phyloP scores from a whole-genome alignment of 2,888 invertebrate genomes.

The Cataglyphis rosenhaueri region DNA sequence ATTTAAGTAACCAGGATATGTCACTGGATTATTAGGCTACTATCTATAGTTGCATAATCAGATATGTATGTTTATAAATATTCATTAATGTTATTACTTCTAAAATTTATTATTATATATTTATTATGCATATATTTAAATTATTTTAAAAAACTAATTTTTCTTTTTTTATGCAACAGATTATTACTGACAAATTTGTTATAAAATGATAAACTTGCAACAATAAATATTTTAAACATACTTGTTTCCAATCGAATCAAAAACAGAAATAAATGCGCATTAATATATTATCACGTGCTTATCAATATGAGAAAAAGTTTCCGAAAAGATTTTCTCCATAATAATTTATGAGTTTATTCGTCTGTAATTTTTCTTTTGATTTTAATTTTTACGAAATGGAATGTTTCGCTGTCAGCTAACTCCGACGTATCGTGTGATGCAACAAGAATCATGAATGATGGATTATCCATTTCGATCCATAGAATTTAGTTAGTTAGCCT shows the following conservation, averaged over 20 bases:
- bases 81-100: not conserved
- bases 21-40: not conserved
- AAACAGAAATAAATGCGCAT: not conserved
- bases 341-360: not conserved
- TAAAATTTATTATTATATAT: not conserved
- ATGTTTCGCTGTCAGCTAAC: conserved; percentile 6
- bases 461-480: conserved; percentile 46
- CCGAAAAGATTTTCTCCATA: not conserved
- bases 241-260: not conserved
- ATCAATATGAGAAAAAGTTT: not conserved
- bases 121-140: not conserved
- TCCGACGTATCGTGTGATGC: conserved; percentile 19
- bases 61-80: not conserved
- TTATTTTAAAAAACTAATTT: not conserved
- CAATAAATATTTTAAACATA: not conserved
- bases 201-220: not conserved
- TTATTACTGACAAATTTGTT: not conserved
- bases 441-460: conserved; percentile 31
- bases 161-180: not conserved
- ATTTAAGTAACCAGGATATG: not conserved
- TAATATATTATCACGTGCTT: not conserved
- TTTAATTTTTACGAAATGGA: conserved; percentile 15
- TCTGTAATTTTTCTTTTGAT: conserved; percentile 5
- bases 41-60: not conserved
- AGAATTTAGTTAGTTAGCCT: conserved; percentile 55